phyloP scores from a whole-genome alignment of 2,888 invertebrate genomes.

The Rotaria sp. region DNA sequence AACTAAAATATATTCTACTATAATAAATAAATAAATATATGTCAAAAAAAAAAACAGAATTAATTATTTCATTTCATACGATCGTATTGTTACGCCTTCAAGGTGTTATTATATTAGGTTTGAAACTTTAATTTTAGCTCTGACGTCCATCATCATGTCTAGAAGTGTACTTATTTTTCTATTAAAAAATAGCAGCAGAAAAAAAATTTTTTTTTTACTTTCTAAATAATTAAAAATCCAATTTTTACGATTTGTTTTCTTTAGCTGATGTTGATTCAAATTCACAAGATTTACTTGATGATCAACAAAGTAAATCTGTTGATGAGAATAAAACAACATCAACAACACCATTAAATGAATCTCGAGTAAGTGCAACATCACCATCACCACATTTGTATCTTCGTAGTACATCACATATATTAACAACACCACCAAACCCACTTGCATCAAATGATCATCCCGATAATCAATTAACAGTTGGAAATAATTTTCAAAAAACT shows the following conservation, averaged over 20 bases:
- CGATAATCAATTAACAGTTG: neutral
- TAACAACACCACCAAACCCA: constrained; percentile 24
- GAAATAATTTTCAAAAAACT: neutral
- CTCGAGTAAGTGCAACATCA: neutral
- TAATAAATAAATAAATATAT: no score
- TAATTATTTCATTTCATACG: no score
- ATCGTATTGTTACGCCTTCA: no score
- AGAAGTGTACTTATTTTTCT: no score
- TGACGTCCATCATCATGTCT: no score
- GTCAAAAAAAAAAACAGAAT: no score
- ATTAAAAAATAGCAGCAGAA: no score
- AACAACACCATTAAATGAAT: neutral
- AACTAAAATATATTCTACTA: no score
- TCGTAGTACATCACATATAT: neutral
- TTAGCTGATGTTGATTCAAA: constrained; percentile 1
- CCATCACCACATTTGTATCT: constrained; percentile 6
- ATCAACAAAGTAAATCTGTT: neutral
- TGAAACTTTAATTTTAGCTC: no score
- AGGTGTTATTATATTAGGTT: no score
- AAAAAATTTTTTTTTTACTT: no score
- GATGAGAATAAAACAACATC: neutral
- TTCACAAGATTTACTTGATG: neutral
- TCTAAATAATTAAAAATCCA: no score
- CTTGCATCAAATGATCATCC: constrained; percentile 23
- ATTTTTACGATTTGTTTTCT: neutral